These are phyloP conservation scores for Meliscaeva auricollis DNA, from an alignment of 2,888 invertebrate species.

Conservation along the genomic window DNA sequence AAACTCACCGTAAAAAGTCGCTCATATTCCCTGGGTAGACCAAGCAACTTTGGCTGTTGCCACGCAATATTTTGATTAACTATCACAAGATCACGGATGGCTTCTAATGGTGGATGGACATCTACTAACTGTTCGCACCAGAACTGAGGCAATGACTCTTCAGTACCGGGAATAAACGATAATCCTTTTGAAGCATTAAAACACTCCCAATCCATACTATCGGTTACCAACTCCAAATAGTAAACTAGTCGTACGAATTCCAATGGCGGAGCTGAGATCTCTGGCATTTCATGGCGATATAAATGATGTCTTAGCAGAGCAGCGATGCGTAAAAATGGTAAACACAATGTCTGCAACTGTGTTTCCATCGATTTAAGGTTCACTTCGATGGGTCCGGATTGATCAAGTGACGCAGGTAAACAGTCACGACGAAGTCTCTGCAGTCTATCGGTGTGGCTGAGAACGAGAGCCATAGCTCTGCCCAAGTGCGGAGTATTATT, in stretches of 20 bases:
- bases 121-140: conserved; percentile 90
- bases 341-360: conserved; percentile 90
- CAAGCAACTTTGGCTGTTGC: conserved; percentile 92
- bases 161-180: conserved; percentile 86
- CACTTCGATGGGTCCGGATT: conserved; percentile 78
- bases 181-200: conserved; percentile 88
- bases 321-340: conserved; percentile 94
- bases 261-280: conserved; percentile 86
- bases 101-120: conserved; percentile 83
- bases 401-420: conserved; percentile 79
- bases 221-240: conserved; percentile 90
- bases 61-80: conserved; percentile 91
- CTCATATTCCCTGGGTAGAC: conserved; percentile 96
- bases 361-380: conserved; percentile 83
- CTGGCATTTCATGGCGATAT: conserved; percentile 91
- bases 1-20: conserved; percentile 93
- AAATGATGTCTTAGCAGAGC: conserved; percentile 93
- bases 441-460: conserved; percentile 81
- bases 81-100: conserved; percentile 86
- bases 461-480: conserved; percentile 82
- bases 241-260: conserved; percentile 92
- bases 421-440: conserved; percentile 82
- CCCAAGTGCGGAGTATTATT: conserved; percentile 80
- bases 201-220: conserved; percentile 87
- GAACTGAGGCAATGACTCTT: conserved; percentile 85